These are phyloP conservation scores for Drosophila nasuta DNA, from an alignment of 1,140 invertebrate genomes.

Conservation along the genomic window DNA sequence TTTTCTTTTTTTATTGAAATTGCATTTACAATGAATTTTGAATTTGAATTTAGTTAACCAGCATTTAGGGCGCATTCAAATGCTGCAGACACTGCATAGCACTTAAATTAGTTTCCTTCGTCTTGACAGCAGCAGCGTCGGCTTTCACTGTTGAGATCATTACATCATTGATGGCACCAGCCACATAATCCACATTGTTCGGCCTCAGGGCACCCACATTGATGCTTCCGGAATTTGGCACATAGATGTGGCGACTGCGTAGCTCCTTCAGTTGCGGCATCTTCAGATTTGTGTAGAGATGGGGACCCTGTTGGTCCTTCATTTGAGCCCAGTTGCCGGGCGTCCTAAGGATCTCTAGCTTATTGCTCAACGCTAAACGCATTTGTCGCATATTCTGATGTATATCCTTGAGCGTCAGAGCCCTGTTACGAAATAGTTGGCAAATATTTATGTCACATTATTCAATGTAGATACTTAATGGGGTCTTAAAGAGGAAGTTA, in stretches of 20 bases:
- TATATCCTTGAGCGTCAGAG: constrained; percentile 93
- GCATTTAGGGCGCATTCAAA: neutral
- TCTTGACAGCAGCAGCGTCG: neutral
- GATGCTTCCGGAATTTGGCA: constrained; percentile 94
- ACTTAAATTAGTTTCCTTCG: neutral
- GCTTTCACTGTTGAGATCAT: constrained; percentile 78
- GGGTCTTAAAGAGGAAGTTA: neutral
- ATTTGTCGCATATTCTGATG: constrained; percentile 94
- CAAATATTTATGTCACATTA: neutral
- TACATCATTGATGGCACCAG: constrained; percentile 93
- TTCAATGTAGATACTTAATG: neutral
- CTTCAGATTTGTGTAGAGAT: constrained; percentile 96
- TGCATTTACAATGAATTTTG: neutral
- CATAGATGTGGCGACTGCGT: constrained; percentile 93
- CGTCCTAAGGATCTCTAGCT: constrained; percentile 90
- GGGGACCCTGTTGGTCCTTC: constrained; percentile 97
- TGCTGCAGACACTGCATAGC: constrained; percentile 11
- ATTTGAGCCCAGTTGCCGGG: constrained; percentile 98
- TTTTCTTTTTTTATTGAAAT: neutral
- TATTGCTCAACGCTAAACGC: constrained; percentile 92
- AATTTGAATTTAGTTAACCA: neutral
- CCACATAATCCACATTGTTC: constrained; percentile 95
- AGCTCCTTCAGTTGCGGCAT: constrained; percentile 91
- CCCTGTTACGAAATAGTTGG: constrained; percentile 13
- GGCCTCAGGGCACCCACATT: constrained; percentile 96